A percentile compares a stretch with the other conserved stretches of the same genome.
Conservation (phyloP, 2,797 vertebrate genomes). For the Falco novaeseelandiae region DNA sequence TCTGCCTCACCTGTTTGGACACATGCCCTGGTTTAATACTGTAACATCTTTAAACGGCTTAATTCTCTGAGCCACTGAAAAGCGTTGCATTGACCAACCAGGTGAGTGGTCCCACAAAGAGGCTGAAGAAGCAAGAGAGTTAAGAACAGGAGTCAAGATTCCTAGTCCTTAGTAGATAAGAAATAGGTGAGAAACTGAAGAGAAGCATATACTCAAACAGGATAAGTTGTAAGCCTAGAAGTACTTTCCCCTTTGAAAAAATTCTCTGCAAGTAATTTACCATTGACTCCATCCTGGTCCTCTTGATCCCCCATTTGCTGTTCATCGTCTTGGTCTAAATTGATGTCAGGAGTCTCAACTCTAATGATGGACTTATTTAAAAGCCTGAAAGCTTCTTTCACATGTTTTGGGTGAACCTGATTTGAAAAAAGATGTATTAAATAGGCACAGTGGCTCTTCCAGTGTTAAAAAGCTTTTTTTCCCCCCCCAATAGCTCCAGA, state of each 20-base stretch:
- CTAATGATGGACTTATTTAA: constrained; percentile 98
- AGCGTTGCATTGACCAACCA: background rate
- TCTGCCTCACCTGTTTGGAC: constrained; percentile 78
- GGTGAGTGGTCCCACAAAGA: background rate
- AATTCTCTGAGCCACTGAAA: background rate
- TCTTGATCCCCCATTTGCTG: constrained; percentile 81
- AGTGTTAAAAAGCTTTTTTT: background rate
- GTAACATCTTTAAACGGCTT: background rate
- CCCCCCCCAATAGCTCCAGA: background rate
- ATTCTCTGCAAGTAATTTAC: constrained; percentile 57
- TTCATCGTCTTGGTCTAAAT: constrained; percentile 93
- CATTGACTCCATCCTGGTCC: constrained; percentile 73
- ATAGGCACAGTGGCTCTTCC: background rate
- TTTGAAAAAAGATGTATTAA: background rate
- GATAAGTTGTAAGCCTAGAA: background rate
- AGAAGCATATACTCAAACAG: background rate
- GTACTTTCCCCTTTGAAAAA: background rate
- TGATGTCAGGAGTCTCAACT: constrained; percentile 96
- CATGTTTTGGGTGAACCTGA: constrained; percentile 97
- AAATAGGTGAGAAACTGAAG: background rate
- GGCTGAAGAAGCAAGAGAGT: background rate
- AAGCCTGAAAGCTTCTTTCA: constrained; percentile 97
- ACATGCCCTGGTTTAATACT: background rate
- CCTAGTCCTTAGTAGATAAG: background rate
- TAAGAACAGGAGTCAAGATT: background rate